These are phyloP conservation scores for Babylonia areolata DNA, from an alignment of 1,140 invertebrate genomes.

Conservation along the genomic window DNA sequence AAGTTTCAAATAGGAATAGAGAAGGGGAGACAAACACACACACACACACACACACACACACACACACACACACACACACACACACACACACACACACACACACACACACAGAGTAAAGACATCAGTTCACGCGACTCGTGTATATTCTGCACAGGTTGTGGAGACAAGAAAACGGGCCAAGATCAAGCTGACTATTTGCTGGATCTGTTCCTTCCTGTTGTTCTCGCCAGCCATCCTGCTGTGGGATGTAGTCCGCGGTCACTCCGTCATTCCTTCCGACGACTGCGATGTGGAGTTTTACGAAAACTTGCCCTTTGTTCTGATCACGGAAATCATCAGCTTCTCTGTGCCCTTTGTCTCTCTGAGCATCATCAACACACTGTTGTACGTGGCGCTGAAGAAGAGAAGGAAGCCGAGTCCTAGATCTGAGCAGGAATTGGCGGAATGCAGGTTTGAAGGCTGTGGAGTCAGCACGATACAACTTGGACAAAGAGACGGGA, in stretches of 20 bases:
- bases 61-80: too few relatives aligned
- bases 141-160: too few relatives aligned
- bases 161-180: slow-evolving; percentile 12
- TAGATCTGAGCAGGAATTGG: not conserved
- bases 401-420: not conserved
- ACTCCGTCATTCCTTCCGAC: slow-evolving; percentile 29
- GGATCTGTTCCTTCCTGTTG: slow-evolving; percentile 55
- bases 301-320: slow-evolving; percentile 51
- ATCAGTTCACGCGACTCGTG: too few relatives aligned
- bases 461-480: not conserved
- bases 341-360: slow-evolving; percentile 58
- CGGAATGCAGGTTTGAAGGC: not conserved
- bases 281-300: slow-evolving; percentile 64
- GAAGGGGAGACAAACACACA: too few relatives aligned
- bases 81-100: too few relatives aligned
- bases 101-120: too few relatives aligned
- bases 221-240: slow-evolving; percentile 63
- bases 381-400: slow-evolving; percentile 52
- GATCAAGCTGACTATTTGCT: slow-evolving; percentile 18
- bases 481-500: not conserved
- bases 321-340: slow-evolving; percentile 51
- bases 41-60: too few relatives aligned
- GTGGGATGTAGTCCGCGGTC: slow-evolving; percentile 56
- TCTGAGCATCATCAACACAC: slow-evolving; percentile 47
- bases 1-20: too few relatives aligned